Percentiles rank a stretch among this genome's conserved stretches.
phyloP scores from a whole-genome alignment of 1,140 invertebrate species.

The Diabrotica undecimpunctata region DNA sequence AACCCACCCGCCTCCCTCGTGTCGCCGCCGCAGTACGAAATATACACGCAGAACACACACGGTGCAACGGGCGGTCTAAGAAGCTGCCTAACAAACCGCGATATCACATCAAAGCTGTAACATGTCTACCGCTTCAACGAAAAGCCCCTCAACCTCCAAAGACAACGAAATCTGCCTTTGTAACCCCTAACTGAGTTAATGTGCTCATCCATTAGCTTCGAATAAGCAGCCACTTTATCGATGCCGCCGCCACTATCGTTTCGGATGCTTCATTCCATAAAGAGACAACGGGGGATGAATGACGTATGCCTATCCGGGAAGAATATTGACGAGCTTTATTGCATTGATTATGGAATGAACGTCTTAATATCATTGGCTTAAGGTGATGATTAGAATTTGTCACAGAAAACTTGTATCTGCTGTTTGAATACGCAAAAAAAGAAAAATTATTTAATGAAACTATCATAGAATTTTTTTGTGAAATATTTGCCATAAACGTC shows the following conservation, averaged over 20 bases:
- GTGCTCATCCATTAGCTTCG: conserved; percentile 9
- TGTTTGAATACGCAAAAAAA: no score
- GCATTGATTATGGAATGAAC: no score
- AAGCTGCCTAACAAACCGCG: conserved; percentile 22
- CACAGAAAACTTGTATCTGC: no score
- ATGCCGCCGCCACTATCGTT: conserved; percentile 7
- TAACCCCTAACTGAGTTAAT: conserved; percentile 21
- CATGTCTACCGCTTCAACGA: conserved; percentile 6
- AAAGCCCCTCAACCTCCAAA: neutral
- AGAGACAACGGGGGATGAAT: neutral
- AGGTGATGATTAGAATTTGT: no score
- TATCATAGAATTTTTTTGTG: no score
- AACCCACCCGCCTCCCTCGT: no score
- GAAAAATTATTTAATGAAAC: no score
- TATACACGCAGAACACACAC: no score
- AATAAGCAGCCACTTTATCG: conserved; percentile 9
- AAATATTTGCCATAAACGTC: no score
- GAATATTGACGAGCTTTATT: no score
- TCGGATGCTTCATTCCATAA: neutral
- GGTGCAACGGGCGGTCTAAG: conserved; percentile 16
- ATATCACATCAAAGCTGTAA: conserved; percentile 25
- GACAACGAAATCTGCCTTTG: conserved; percentile 16
- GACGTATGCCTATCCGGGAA: neutral
- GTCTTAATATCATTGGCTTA: no score
- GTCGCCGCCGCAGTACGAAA: no score